Percentiles rank a stretch among this genome's conserved stretches.
Evolutionary conservation across 1,140 invertebrate species (phyloP).

Genomic region (Eueides isabella): DNA sequence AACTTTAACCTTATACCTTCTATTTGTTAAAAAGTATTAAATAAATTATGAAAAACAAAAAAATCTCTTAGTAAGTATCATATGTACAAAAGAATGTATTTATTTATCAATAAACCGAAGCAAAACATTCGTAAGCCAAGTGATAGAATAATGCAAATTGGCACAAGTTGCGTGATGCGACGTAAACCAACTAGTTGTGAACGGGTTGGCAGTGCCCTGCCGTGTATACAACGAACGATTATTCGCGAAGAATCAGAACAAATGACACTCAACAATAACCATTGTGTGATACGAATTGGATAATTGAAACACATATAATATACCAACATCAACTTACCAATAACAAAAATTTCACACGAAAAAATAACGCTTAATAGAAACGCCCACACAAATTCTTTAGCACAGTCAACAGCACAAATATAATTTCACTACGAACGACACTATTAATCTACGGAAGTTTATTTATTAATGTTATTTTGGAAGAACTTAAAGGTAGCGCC

Average conservation of each 20-base stretch:
- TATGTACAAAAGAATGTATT: not conserved
- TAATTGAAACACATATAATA: conserved; percentile 35
- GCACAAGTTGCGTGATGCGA: conserved; percentile 45
- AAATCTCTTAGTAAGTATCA: not conserved
- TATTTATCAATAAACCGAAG: conserved; percentile 4
- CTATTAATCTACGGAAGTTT: conserved; percentile 36
- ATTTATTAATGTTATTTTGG: conserved; percentile 41
- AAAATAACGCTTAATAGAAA: conserved; percentile 28
- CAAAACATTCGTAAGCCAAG: conserved; percentile 26
- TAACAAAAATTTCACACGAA: conserved; percentile 59
- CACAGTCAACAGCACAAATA: conserved; percentile 47
- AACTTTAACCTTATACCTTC: no score
- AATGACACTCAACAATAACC: conserved; percentile 38
- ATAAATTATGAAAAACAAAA: not conserved
- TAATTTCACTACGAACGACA: conserved; percentile 49
- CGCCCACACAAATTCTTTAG: conserved; percentile 27
- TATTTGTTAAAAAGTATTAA: no score
- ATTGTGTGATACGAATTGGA: conserved; percentile 43
- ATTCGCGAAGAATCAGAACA: conserved; percentile 29
- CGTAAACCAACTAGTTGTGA: conserved; percentile 23
- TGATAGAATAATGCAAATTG: conserved; percentile 40
- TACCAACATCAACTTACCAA: conserved; percentile 62
- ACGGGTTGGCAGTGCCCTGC: conserved; percentile 32
- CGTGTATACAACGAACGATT: conserved; percentile 15
- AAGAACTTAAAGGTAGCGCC: conserved; percentile 50